A percentile compares a stretch with the other conserved stretches of the same genome.
These are phyloP conservation scores for Premnoplex brunnescens DNA, from an alignment of 2,797 vertebrate genomes.

Conservation along the genomic window DNA sequence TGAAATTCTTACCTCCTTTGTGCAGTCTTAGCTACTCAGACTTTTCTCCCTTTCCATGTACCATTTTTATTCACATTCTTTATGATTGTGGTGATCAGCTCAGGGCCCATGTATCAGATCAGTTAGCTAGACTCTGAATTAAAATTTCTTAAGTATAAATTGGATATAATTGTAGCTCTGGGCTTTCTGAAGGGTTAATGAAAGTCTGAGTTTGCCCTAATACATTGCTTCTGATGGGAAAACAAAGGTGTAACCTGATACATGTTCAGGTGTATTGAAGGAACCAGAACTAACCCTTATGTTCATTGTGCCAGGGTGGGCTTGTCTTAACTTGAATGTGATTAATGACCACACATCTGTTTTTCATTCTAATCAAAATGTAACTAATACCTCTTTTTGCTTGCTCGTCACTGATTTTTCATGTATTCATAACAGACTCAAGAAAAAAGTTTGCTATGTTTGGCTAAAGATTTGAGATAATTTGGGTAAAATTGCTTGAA, in stretches of 20 bases:
- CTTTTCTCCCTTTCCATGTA: background rate
- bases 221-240: background rate
- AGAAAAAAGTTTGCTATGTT: slow-evolving; percentile 3
- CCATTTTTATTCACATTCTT: accelerated
- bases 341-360: slow-evolving; percentile 81
- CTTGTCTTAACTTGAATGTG: slow-evolving; percentile 14
- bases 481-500: slow-evolving; percentile 1
- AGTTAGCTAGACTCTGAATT: background rate
- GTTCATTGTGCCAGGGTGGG: background rate
- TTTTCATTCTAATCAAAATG: slow-evolving; percentile 79
- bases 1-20: background rate
- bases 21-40: background rate
- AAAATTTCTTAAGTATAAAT: background rate
- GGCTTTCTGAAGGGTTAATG: background rate
- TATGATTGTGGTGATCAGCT: background rate
- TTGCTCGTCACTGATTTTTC: slow-evolving; percentile 67
- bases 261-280: background rate
- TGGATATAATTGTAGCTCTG: background rate
- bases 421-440: slow-evolving; percentile 37
- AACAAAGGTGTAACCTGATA: background rate
- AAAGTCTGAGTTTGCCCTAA: background rate
- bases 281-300: background rate
- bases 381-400: slow-evolving; percentile 74
- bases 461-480: background rate
- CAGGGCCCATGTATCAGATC: background rate